Evolutionary conservation across 2,888 invertebrate species (phyloP).

Genomic region (Pterostichus niger): DNA sequence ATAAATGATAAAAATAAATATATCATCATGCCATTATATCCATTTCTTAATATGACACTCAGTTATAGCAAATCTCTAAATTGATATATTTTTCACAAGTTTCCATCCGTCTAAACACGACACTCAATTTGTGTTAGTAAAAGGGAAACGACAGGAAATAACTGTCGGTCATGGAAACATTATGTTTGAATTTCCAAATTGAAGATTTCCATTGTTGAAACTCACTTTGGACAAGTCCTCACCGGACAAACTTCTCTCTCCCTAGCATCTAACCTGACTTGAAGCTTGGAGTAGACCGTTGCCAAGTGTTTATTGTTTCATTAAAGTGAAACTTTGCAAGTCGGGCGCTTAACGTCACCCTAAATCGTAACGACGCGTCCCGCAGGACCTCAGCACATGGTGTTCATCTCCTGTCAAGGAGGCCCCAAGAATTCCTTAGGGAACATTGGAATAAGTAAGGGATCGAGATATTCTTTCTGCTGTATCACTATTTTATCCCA

Average conservation of each 20-base stretch:
- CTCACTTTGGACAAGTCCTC: background rate
- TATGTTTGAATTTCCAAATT: too few species aligned
- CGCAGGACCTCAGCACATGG: slow-evolving; percentile 54
- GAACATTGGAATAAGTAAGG: slow-evolving; percentile 27
- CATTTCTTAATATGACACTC: too few species aligned
- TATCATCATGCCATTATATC: too few species aligned
- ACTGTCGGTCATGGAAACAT: too few species aligned
- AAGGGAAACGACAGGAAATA: too few species aligned
- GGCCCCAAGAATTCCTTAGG: slow-evolving; percentile 49
- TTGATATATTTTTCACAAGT: too few species aligned
- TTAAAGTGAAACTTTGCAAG: slow-evolving; percentile 62
- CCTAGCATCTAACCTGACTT: slow-evolving; percentile 14
- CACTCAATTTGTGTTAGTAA: too few species aligned
- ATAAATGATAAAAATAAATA: too few species aligned
- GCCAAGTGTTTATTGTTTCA: slow-evolving; percentile 63
- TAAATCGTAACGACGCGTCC: slow-evolving; percentile 56
- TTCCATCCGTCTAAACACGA: too few species aligned
- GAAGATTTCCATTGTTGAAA: too few species aligned
- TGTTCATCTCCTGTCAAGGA: slow-evolving; percentile 50
- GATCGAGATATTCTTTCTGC: slow-evolving; percentile 41
- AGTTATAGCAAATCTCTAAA: too few species aligned
- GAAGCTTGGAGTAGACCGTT: slow-evolving; percentile 5
- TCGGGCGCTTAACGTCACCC: slow-evolving; percentile 52
- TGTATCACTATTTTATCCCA: slow-evolving; percentile 62
- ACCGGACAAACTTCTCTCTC: background rate